Evolutionary conservation across 2,888 invertebrate species (phyloP), one percentile per base, ranked within the genome.

Genomic region (Lepas anatifera): DNA sequence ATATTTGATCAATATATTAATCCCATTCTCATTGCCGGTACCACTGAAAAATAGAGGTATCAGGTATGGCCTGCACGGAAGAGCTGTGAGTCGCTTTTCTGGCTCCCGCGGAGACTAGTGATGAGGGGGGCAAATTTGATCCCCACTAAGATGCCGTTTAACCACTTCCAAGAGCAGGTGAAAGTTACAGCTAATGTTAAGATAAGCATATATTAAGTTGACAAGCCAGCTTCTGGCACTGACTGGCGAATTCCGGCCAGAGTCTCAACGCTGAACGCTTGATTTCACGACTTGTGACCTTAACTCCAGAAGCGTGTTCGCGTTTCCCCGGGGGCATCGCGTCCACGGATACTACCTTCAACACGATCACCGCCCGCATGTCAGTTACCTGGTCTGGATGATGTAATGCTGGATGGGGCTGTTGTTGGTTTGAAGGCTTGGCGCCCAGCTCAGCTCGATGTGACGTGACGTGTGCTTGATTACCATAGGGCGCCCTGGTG

Each of bases 401-500:
- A 88, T 83, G 81, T 89, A 89, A 81, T 88, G 85, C 76, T 84
- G 83, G 77, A 89, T 85, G 74, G 85, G 84, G 77, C 86, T 85
- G 82, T 87, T 85, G 79, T 88, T 86, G 73, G 85, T 84, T 80
- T 87, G 85, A 76, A 85, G 85, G 74, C 87, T 86, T 72, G 87
- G 86, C 71, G 88, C 86, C 89, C 89, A 89, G 70, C 88, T 87
- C 76, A 89, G 81, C 80, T 87, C 87, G 77, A 87, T 87, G 58
- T 87, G 85, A 75, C 88, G 84, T 74, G 88, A 88, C 73, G 88
- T 87, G 81, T 88, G 89, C 79, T 85, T 85, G 81, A 85, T 85
- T 78, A 88, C 84, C 77, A 89, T 82, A 74, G 89, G 88, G 75
- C 86, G 83, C 76, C 87, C 87, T 74, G 88, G 88, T 74, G 87